Conservation (phyloP, 2,888 invertebrate species). For the Patella caerulea region DNA sequence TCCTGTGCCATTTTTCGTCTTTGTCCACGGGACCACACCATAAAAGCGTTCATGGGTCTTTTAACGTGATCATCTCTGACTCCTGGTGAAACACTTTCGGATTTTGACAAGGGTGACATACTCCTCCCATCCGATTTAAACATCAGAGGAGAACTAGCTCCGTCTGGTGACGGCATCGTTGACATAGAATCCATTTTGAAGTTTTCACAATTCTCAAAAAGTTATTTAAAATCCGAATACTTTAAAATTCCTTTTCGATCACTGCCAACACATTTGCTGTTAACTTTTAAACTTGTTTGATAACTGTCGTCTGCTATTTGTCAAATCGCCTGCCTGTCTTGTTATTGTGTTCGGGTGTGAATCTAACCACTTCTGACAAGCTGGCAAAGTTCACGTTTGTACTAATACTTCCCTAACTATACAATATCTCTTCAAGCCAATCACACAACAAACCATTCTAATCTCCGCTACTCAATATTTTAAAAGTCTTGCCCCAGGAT, state of each 20-base stretch:
- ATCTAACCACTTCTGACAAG: neutral
- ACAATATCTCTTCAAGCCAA: conserved; percentile 5
- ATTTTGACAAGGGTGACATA: neutral
- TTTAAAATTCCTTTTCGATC: no score
- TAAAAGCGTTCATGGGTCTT: conserved; percentile 98
- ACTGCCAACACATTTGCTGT: neutral
- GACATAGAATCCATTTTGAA: neutral
- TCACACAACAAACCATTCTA: neutral
- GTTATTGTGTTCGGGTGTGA: conserved; percentile 12
- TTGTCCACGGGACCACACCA: conserved; percentile 96
- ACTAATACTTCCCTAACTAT: conserved; percentile 5
- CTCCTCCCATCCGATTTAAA: neutral
- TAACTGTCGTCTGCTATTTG: conserved; percentile 1
- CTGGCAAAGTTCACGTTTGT: conserved; percentile 1
- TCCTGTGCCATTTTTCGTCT: conserved; percentile 98
- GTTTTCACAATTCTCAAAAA: neutral
- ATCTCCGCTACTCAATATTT: neutral
- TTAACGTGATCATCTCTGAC: conserved; percentile 83
- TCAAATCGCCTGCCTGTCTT: conserved; percentile 1
- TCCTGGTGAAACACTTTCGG: conserved; percentile 5
- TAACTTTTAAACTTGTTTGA: conserved; percentile 1
- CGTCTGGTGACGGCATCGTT: neutral
- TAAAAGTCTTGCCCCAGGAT: neutral
- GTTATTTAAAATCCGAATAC: neutral
- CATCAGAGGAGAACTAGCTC: neutral